Base-by-base conservation (phyloP, 2,888 invertebrate species). In the Hirudinaria manillensis region DNA sequence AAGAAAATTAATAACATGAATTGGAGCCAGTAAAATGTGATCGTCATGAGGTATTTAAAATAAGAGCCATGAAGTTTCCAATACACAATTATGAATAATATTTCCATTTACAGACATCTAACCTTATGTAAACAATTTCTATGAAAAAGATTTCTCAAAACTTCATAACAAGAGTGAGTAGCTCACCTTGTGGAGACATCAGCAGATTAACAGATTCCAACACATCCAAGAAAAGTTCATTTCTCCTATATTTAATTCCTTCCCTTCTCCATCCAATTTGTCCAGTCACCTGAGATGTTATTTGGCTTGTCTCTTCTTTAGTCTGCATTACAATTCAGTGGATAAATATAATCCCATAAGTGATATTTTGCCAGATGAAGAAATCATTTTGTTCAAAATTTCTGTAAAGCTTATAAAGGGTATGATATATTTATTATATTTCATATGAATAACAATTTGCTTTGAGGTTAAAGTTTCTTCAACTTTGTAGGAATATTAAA, bases 241-340 rank as follows among this genome's bases (percentile, higher is more conserved):
- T 99, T 70, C 99, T 90, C 70, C 99, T 89, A 86, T 99, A 99
- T 86, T 99, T 99, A 81, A 99, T 99, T 68, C 98, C 99, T 86
- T 99, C 99, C 29, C 99, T 90, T 79, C 99, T 89, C 99, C 99
- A 99, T 0, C 98, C 98, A 80, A 99, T 99, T 87, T 97, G 96
- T 0, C 96, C 96, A 0, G 96, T 97, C 13, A 94, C 87, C 72
- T 99, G 98, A 16, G 97, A 97, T 19, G 99, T 99, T 80, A 99
- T 99, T 86, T 98, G 98, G 76, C 97, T 93, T 86, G 99, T 99
- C 86, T 99, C 99, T 84, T 99, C 99, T 85, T 99, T 99, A 29
- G 96, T 96, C 80, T 98, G 93, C 56, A 82, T 81, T 45, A 7
- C 45, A 45, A 45, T 45, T n/a, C 29, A 36, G 27, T n/a, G 13